Base-by-base conservation (phyloP, 2,888 invertebrate genomes). In the Iselma pallidipennis region DNA sequence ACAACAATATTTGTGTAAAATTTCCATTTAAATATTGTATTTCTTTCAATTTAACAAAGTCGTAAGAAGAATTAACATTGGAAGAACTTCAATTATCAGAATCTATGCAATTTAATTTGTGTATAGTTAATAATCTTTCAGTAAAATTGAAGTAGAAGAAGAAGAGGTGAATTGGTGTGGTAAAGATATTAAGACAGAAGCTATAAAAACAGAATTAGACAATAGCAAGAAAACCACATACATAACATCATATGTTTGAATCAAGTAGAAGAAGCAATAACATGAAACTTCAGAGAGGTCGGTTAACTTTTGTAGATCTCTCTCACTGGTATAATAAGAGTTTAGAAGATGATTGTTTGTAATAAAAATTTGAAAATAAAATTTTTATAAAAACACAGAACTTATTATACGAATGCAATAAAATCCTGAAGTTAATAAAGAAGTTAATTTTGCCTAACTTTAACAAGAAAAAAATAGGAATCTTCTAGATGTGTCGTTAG, bases 401-500 rank as follows among this genome's bases (percentile, higher is more conserved):
- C 37, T 16, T 7, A 37, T 37, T 37, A 37, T 12, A 29, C n/a
- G 12, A 5, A 4, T 4, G 12, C 12, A 37, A 37, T 37, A 16
- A 16, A 37, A 16, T 37, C 16, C 19, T 6, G 16, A 16, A 16
- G n/a, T n/a, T n/a, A n/a, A n/a, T n/a, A n/a, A n/a, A n/a, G 65
- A 61, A 53, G 65, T 61, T 57, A 59, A 3, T 37, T 37, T 16
- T 16, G 42, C 4, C 6, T 2, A n/a, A n/a, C n/a, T n/a, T n/a
- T n/a, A n/a, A n/a, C n/a, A n/a, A n/a, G n/a, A n/a, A n/a, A n/a
- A n/a, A n/a, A n/a, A n/a, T n/a, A n/a, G n/a, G n/a, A n/a, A n/a
- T n/a, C n/a, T n/a, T n/a, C n/a, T n/a, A n/a, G n/a, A n/a, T n/a
- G n/a, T n/a, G n/a, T n/a, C n/a, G n/a, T n/a, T n/a, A n/a, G n/a